Base-by-base conservation (phyloP, 2,113 vertebrate genomes). In the Tragelaphus scriptus region DNA sequence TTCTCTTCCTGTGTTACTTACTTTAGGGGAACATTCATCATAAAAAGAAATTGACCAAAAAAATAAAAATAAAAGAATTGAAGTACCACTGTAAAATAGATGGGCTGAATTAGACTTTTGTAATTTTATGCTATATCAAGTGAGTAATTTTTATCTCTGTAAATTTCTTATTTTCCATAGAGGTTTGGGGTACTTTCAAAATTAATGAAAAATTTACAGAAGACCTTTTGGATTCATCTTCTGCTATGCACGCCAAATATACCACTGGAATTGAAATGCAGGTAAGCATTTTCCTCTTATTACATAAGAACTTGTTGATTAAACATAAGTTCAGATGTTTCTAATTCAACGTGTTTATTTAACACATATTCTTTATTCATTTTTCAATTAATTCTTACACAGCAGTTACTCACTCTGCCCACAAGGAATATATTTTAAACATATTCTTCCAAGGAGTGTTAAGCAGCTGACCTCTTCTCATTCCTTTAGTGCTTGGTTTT, bases 161-260 rank as follows among this genome's bases (percentile, higher is more conserved):
- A 80, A 61, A 90, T n/a, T 47, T 90, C 84, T 51, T 77, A 32
- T 87, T 94, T 94, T 53, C 30, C 30, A 75, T 40, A 98, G 98
- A 97, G n/a, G 79, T 98, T 88, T 98, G 97, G 97, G 98, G 98
- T 30, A 97, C 95, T 96, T 98, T 98, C 82, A 90, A 96, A 95
- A 98, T 98, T 88, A 85, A 91, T 16, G 14, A 91, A 97, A 75
- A n/a, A 26, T 97, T 98, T 96, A 85, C 81, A 61, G 71, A 92
- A 75, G 98, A 97, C 40, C 96, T 98, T 94, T 94, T 95, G 90
- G 96, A 98, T 91, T 91, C 96, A 80, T 98, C 97, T 75, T 98
- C 98, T 95, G 84, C n/a, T 88, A 0, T 36, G 25, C 97, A 97
- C 2, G 28, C 75, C 65, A 59, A 94, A 55, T 97, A 98, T 40